Conservation (phyloP, 2,888 invertebrate species). For the Drosophila cracens region DNA sequence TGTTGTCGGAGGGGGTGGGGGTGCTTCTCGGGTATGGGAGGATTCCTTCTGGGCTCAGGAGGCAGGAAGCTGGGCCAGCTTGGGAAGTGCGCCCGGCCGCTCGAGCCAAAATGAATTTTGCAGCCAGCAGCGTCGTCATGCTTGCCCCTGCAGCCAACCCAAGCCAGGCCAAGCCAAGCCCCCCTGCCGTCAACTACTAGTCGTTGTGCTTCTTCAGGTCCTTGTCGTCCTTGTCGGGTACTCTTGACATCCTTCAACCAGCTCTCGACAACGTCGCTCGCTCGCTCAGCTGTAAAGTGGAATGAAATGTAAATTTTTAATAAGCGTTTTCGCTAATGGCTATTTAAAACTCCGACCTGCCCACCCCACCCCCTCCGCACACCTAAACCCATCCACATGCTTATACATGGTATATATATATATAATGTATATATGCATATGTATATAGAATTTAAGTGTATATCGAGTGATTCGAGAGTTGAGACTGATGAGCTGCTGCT, state of each 20-base stretch:
- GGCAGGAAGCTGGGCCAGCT: constrained; percentile 50
- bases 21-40: background rate
- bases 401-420: constrained; percentile 40
- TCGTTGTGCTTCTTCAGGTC: constrained; percentile 14
- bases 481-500: constrained; percentile 45
- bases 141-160: constrained; percentile 2
- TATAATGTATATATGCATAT: constrained; percentile 1
- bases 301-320: constrained; percentile 85
- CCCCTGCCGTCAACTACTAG: background rate
- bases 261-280: constrained; percentile 34
- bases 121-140: constrained; percentile 45
- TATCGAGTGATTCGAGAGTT: constrained; percentile 67
- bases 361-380: constrained; percentile 4
- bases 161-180: background rate
- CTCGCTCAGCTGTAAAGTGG: constrained; percentile 78
- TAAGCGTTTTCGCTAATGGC: constrained; percentile 85
- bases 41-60: constrained; percentile 4
- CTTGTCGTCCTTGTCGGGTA: constrained; percentile 18
- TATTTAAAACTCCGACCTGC: constrained; percentile 80
- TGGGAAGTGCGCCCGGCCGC: constrained; percentile 59
- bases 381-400: constrained; percentile 32
- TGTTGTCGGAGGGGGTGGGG: background rate
- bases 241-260: constrained; percentile 39
- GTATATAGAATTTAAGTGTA: constrained; percentile 45
- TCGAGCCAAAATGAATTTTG: constrained; percentile 59